phyloP scores from a whole-genome alignment of 2,888 invertebrate species.

The Apoda limacodes region DNA sequence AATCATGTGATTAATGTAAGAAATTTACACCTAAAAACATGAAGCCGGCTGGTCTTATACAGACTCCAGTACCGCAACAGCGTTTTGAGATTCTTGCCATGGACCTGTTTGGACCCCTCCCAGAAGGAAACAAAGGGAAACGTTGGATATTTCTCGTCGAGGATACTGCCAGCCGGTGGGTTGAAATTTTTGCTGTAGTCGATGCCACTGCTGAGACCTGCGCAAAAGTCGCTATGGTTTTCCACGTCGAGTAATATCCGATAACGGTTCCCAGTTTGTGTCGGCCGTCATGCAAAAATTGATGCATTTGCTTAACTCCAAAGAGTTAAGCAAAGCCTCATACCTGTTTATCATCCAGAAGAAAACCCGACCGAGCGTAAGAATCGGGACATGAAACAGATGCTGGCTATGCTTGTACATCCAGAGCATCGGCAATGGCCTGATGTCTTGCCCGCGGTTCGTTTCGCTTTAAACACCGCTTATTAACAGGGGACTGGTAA shows the following conservation, averaged over 20 bases:
- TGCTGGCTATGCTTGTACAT: slow-evolving; percentile 20
- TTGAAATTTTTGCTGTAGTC: slow-evolving; percentile 21
- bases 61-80: slow-evolving; percentile 19
- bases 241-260: slow-evolving; percentile 19
- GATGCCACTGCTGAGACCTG: slow-evolving; percentile 19
- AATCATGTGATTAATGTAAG: slow-evolving; percentile 19
- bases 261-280: slow-evolving; percentile 23
- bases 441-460: slow-evolving; percentile 13
- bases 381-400: slow-evolving; percentile 26
- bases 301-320: slow-evolving; percentile 15
- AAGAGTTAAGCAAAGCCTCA: slow-evolving; percentile 17
- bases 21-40: slow-evolving; percentile 25
- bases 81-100: slow-evolving; percentile 24
- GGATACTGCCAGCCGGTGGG: slow-evolving; percentile 21
- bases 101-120: slow-evolving; percentile 25
- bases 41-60: slow-evolving; percentile 27
- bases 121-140: slow-evolving; percentile 14
- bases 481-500: slow-evolving; percentile 14
- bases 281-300: slow-evolving; percentile 20
- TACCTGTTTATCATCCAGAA: slow-evolving; percentile 30
- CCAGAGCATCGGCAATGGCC: slow-evolving; percentile 23
- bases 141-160: slow-evolving; percentile 24
- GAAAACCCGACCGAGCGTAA: slow-evolving; percentile 30
- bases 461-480: slow-evolving; percentile 9
- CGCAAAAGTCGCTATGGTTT: slow-evolving; percentile 19